These are phyloP conservation scores for Drosophila tripunctata DNA, from an alignment of 2,888 invertebrate genomes.

Conservation along the genomic window DNA sequence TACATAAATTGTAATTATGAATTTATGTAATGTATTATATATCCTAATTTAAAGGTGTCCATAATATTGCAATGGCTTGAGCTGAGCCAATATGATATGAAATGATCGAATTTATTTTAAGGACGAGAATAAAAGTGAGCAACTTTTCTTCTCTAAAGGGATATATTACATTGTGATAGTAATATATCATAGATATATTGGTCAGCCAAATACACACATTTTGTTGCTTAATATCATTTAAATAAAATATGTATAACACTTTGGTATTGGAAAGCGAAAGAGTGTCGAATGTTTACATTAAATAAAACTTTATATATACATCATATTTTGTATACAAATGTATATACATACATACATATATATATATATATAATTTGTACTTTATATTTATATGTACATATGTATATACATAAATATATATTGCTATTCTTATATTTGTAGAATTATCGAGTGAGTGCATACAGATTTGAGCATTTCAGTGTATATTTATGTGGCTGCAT, in stretches of 20 bases:
- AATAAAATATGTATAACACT: background rate
- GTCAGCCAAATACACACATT: background rate
- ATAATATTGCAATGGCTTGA: background rate
- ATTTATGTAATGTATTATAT: background rate
- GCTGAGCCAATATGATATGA: background rate
- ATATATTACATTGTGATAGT: background rate
- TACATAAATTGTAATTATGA: background rate
- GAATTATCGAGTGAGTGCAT: background rate
- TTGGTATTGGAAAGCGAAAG: background rate
- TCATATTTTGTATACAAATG: background rate
- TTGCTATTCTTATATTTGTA: background rate
- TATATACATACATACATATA: background rate
- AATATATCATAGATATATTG: background rate
- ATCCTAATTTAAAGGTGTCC: no score
- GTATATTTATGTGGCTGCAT: background rate
- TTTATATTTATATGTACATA: background rate
- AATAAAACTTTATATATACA: background rate
- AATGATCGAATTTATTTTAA: no score
- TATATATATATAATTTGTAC: background rate
- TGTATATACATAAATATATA: background rate
- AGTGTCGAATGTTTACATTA: background rate
- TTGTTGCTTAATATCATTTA: background rate
- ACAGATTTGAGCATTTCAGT: constrained; percentile 19
- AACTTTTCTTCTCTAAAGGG: background rate
- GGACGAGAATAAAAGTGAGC: background rate